Evolutionary conservation across 2,113 vertebrate species (phyloP), one percentile per base, ranked within the genome.

Genomic region (Morone saxatilis): DNA sequence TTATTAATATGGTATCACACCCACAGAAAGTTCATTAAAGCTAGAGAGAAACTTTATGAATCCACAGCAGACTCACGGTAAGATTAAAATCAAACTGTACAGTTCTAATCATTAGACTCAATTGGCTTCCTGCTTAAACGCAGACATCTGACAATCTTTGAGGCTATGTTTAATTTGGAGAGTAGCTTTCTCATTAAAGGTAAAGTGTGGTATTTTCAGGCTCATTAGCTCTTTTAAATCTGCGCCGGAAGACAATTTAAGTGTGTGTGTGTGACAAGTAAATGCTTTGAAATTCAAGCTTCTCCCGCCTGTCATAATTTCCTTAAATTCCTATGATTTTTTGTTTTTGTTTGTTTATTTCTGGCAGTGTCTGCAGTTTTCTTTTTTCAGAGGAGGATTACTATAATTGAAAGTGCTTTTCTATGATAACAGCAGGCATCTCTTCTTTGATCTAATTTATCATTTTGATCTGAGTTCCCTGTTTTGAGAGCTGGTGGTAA

Each of bases 141-240:
- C 61, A 31, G 68, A 74, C 72, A 69, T 57, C 61, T 73, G 72
- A 84, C 76, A 22, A 60, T 76, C 53, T 85, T 80, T 72, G 70
- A 80, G 45, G n/a, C 68, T 54, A 57, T 65, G 63, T 72, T 75
- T 66, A 36, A 71, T 83, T 66, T 84, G 50, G 25, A 56, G 22
- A 63, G 73, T 5, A 48, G 54, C 47, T 62, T 50, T 60, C 80
- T 84, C 80, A 83, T 89, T 71, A 83, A 74, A 71, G 22, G 59
- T 69, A 74, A 86, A 81, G 40, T 62, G 53, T 50, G 54, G 14
- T 81, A 62, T 75, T 86, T 84, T 71, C 48, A 76, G 81, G 48
- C 66, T 89, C 81, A 81, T 89, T 86, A 81, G 40, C 47, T 56
- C 53, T 80, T 77, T 86, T 57, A 60, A 77, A 86, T 76, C 38